These are phyloP conservation scores for Mungos mungo DNA, from an alignment of 2,113 vertebrate species.

Conservation along the genomic window DNA sequence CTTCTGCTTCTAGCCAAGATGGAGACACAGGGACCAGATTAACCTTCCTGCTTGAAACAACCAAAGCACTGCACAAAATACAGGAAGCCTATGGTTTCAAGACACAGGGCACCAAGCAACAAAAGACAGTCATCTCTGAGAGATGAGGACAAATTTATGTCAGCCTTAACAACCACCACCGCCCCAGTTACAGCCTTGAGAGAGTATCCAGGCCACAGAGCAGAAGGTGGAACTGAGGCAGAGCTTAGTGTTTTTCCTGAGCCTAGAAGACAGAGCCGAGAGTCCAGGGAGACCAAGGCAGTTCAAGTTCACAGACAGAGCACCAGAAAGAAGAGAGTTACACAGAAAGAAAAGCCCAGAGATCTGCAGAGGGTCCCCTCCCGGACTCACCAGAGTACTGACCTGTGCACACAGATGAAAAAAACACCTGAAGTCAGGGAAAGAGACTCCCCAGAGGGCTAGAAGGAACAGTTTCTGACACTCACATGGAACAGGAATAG, in stretches of 20 bases:
- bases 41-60: not conserved
- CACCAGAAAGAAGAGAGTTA: not conserved
- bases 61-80: not conserved
- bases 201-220: not conserved
- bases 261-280: not conserved
- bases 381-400: not conserved
- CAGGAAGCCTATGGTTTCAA: not conserved
- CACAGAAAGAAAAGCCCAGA: not conserved
- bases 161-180: accelerated
- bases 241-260: not conserved
- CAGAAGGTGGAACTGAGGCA: not conserved
- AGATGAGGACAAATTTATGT: not conserved
- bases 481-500: not conserved
- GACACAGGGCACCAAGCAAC: not conserved
- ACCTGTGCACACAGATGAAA: not conserved
- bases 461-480: not conserved
- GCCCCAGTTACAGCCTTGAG: not conserved
- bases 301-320: not conserved
- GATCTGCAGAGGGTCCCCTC: not conserved
- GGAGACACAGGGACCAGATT: not conserved
- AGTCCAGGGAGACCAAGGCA: not conserved
- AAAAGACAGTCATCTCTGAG: not conserved
- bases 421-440: not conserved
- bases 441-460: not conserved
- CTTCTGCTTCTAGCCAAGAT: not conserved